Conservation (phyloP, 1,140 invertebrate species). For the Brachionus angularis region DNA sequence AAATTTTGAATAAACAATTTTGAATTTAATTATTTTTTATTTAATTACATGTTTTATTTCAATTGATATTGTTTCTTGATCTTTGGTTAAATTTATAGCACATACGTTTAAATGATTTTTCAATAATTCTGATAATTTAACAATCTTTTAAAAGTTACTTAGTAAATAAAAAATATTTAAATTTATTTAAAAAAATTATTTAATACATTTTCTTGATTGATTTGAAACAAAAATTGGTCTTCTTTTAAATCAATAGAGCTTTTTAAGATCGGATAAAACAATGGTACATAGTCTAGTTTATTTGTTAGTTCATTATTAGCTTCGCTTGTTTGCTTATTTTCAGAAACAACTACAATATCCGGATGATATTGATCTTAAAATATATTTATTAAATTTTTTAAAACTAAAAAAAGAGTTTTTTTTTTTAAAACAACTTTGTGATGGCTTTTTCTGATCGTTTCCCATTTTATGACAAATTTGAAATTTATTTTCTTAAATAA, state of each 20-base stretch:
- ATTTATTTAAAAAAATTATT: not conserved
- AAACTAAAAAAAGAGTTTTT: too few relatives aligned
- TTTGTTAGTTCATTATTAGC: not conserved
- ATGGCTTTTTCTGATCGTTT: slow-evolving; percentile 33
- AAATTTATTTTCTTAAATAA: not conserved
- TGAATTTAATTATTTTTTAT: not conserved
- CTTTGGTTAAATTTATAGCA: slow-evolving; percentile 39
- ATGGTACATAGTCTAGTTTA: slow-evolving; percentile 37
- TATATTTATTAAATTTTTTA: not conserved
- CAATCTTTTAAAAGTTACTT: not conserved
- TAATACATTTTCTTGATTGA: not conserved
- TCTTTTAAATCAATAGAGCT: slow-evolving; percentile 34
- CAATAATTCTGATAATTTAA: slow-evolving; percentile 12
- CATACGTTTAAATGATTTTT: slow-evolving; percentile 31
- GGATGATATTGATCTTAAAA: slow-evolving; percentile 29
- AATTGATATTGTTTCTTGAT: slow-evolving; percentile 34
- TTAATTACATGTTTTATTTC: slow-evolving; percentile 42
- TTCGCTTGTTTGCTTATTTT: slow-evolving; percentile 8
- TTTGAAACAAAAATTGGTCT: not conserved
- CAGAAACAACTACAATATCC: slow-evolving; percentile 38
- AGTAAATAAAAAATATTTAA: not conserved
- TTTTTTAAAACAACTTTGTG: too few relatives aligned
- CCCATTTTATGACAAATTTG: slow-evolving; percentile 5
- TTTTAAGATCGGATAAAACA: slow-evolving; percentile 42
- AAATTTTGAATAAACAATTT: not conserved